Percentiles rank a stretch among this genome's conserved stretches.
Evolutionary conservation across 2,888 invertebrate species (phyloP).

Genomic region (Pachymerium ferrugineum): DNA sequence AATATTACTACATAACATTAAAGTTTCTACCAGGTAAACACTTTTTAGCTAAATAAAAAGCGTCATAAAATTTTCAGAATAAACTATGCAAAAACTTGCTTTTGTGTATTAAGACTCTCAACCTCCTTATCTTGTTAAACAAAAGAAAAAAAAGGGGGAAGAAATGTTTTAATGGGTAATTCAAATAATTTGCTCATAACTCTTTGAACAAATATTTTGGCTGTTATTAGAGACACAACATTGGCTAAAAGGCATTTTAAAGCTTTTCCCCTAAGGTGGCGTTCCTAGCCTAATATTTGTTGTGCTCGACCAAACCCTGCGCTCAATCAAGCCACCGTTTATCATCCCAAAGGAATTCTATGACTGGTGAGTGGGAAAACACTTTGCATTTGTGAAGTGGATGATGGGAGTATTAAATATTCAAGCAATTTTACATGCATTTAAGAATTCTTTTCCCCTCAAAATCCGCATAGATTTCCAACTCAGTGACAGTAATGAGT

Average conservation of each 20-base stretch:
- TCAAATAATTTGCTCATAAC: no score
- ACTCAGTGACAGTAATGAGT: background rate
- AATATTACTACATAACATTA: background rate
- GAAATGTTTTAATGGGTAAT: no score
- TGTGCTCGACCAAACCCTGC: background rate
- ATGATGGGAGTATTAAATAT: background rate
- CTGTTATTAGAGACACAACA: background rate
- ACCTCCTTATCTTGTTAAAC: no score
- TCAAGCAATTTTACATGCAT: background rate
- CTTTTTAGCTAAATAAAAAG: no score
- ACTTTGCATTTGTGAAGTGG: background rate
- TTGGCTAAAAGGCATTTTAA: background rate
- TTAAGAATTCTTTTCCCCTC: background rate
- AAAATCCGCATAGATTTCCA: background rate
- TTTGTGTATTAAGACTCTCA: no score
- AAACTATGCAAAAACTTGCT: no score
- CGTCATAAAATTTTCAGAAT: no score
- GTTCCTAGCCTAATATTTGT: background rate
- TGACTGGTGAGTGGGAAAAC: background rate
- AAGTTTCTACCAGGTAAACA: background rate
- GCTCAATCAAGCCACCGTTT: background rate
- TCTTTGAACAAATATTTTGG: no score
- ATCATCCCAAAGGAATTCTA: background rate
- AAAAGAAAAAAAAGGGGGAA: no score
- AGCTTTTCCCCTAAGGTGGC: background rate